Evolutionary conservation across 2,888 invertebrate genomes (phyloP), one percentile per base, ranked within the genome.

Genomic region (Drosophila birchii): DNA sequence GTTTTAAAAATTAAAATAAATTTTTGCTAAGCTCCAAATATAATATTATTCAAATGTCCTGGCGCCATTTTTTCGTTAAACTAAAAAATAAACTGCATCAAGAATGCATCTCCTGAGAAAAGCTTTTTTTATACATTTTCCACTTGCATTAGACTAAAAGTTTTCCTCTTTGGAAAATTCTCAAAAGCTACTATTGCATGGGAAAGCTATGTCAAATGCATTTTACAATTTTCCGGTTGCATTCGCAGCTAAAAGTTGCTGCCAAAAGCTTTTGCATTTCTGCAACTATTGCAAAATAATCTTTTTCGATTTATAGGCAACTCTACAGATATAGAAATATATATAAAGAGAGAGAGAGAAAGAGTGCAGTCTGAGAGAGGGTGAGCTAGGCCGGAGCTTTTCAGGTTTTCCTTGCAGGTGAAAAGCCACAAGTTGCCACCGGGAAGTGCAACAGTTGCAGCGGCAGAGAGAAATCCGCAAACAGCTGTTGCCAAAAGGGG

Each of bases 361-460:
- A 34, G 51, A 16, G 70, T 43, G 43, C 53, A 45, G 6, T 11
- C 5, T 8, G 23, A 66, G 56, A n/a, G 39, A 23, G 16, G n/a
- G 34, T n/a, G 38, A 11, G 18, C 16, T 29, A 38, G 26, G 9
- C n/a, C 9, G 41, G 29, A 71, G 62, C 61, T 74, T 73, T 73
- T 16, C 36, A 41, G 41, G 26, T 12, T 34, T n/a, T 5, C 6
- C 5, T n/a, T 36, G 63, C 63, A 64, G 63, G 41, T 45, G 29
- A 39, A 41, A 47, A 61, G 75, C 82, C 43, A 82, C 88, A 85
- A 85, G 85, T 85, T 88, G 85, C 78, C 64, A 79, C 66, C 57
- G 23, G 26, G 36, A 51, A 66, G 79, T 78, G 85, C 88, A 85
- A 85, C 88, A 87, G 88, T 67, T 85, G 80, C 73, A 79, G 49